These are phyloP conservation scores for Amiota mariae DNA, from an alignment of 2,888 invertebrate species.

Conservation along the genomic window DNA sequence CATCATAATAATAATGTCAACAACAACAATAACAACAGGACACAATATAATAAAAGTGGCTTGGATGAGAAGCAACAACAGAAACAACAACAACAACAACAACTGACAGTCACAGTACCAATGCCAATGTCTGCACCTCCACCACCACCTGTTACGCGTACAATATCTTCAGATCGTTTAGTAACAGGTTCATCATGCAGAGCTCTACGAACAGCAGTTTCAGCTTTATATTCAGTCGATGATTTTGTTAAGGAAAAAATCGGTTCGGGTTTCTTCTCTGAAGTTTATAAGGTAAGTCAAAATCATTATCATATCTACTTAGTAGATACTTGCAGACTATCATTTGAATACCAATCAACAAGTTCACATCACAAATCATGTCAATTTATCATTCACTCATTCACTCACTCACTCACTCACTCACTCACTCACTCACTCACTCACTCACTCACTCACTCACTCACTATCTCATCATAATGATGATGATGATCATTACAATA, in stretches of 20 bases:
- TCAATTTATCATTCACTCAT: too few relatives aligned
- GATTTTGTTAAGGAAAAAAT: slow-evolving; percentile 95
- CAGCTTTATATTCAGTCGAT: slow-evolving; percentile 91
- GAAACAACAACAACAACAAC: slow-evolving; percentile 33
- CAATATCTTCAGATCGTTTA: slow-evolving; percentile 75
- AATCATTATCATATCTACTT: too few relatives aligned
- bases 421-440: too few relatives aligned
- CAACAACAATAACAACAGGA: slow-evolving; percentile 28
- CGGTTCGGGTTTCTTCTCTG: slow-evolving; percentile 96
- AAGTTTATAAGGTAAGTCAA: slow-evolving; percentile 93
- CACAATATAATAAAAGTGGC: too few relatives aligned
- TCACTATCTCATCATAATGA: too few relatives aligned
- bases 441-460: too few relatives aligned
- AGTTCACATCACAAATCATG: too few relatives aligned
- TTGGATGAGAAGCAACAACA: too few relatives aligned
- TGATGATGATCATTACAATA: too few relatives aligned
- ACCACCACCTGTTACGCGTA: slow-evolving; percentile 65
- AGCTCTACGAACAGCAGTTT: slow-evolving; percentile 92
- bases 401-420: too few relatives aligned
- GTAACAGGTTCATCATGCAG: slow-evolving; percentile 88
- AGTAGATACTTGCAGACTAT: too few relatives aligned
- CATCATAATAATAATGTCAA: slow-evolving; percentile 16
- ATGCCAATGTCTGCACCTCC: slow-evolving; percentile 26
- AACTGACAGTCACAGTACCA: slow-evolving; percentile 28
- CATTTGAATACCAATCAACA: too few relatives aligned